Evolutionary conservation across 2,113 vertebrate genomes (phyloP).

Genomic region (Oreotrochilus melanogaster): DNA sequence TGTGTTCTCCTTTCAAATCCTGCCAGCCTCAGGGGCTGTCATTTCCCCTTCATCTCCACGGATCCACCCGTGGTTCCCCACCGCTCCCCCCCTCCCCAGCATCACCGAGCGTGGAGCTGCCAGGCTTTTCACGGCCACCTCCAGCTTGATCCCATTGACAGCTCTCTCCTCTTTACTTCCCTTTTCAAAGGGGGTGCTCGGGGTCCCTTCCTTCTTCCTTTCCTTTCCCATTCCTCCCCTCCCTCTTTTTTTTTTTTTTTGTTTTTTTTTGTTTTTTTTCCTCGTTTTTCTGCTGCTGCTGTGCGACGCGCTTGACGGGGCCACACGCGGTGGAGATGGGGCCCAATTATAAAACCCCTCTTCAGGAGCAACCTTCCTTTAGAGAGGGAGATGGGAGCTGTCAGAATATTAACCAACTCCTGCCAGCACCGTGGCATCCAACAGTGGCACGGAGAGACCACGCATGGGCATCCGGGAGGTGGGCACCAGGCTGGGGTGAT

Average conservation of each 20-base stretch:
- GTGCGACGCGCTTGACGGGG: conserved; percentile 33
- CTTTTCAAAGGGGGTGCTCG: neutral
- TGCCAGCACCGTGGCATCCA: neutral
- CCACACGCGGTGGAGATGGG: neutral
- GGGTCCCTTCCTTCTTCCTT: neutral
- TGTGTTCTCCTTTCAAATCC: conserved; percentile 65
- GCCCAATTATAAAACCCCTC: conserved; percentile 64
- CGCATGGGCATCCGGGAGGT: rapidly evolving
- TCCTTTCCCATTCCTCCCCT: neutral
- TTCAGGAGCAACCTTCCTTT: conserved; percentile 18
- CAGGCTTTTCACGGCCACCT: conserved; percentile 24
- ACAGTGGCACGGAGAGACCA: rapidly evolving
- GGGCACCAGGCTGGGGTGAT: neutral
- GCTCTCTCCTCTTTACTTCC: conserved; percentile 7
- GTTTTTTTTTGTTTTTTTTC: neutral
- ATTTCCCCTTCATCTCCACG: conserved; percentile 61
- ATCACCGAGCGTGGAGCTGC: neutral
- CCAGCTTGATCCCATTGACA: conserved; percentile 55
- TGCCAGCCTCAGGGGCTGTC: conserved; percentile 58
- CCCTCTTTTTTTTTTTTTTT: neutral
- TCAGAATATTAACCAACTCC: conserved; percentile 65
- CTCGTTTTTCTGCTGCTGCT: neutral
- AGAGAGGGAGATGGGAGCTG: neutral
- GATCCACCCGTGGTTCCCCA: conserved; percentile 55
- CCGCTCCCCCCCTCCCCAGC: conserved; percentile 21